Base-by-base conservation (phyloP, 53 echinoderm and acorn worm genomes). In the Patiria pectinifera region DNA sequence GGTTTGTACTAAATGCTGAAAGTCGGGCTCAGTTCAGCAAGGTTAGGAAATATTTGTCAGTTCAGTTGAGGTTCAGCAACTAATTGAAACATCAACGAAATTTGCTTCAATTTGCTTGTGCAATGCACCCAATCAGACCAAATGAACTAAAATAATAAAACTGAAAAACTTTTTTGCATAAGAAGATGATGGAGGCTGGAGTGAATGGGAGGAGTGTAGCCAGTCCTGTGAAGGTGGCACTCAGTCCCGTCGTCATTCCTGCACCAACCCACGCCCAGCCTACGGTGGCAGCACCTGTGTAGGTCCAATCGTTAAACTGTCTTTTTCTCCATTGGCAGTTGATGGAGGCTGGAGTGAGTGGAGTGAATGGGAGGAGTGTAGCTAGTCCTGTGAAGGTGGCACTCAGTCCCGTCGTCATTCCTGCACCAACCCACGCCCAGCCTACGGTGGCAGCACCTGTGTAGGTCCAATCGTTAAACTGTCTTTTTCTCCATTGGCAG, bases 361-460 rank as follows among this genome's bases (percentile, higher is more conserved):
- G 94, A 80, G 71, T 59, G 23, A 70, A 14, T 94, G 92, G 94
- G 26, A 63, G 3, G 78, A 83, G 26, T 92, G 92, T 48, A 92
- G 87, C 22, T 46, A 63, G 45, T 48, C 94, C 23, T 94, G 94
- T 89, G 69, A 92, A 62, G 92, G 92, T 18, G 94, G 94, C 9
- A 75, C 84, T 15, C 82, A 92, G 58, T 59, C 76, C 19, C 86
- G 83, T 83, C 76, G n/a, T 15, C 92, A 93, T 45, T 80, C 76
- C 45, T 95, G 95, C 48, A 95, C 92, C 80, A 95, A 93, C 48
- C 95, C 95, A 26, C 49, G 85, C 16, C 95, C 95, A 46, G 79
- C 93, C 59, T 82, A 95, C 61, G 95, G 93, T 53, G 95, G 95
- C 23, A 62, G 69, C 13, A 78, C 85, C 24, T 95, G 95, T 49